A percentile compares a stretch with the other conserved stretches of the same genome.
phyloP scores from a whole-genome alignment of 2,797 vertebrate species.

The Eutrigla gurnardus region DNA sequence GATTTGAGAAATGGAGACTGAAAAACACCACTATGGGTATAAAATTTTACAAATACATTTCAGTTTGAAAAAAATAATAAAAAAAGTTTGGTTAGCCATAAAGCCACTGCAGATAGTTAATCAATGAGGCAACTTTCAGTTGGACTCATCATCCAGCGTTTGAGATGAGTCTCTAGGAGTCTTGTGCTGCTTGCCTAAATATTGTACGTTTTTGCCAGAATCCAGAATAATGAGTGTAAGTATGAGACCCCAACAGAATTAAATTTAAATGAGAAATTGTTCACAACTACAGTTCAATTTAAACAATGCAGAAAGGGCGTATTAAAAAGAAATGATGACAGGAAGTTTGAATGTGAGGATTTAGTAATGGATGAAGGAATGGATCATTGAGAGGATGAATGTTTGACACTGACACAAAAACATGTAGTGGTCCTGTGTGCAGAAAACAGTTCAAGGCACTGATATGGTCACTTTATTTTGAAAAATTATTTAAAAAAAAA shows the following conservation, averaged over 20 bases:
- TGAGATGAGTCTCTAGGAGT: neutral
- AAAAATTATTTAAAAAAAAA: neutral
- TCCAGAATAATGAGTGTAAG: neutral
- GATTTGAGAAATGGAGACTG: neutral
- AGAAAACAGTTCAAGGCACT: slow-evolving; percentile 24
- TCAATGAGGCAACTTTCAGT: neutral
- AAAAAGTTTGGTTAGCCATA: neutral
- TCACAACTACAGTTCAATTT: neutral
- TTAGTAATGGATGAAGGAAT: slow-evolving; percentile 37
- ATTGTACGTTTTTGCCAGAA: neutral
- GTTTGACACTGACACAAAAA: slow-evolving; percentile 29
- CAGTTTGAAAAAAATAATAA: neutral
- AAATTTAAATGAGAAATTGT: neutral
- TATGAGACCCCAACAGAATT: neutral
- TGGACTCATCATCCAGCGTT: neutral
- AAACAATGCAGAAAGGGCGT: slow-evolving; percentile 17
- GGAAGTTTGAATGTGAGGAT: slow-evolving; percentile 36
- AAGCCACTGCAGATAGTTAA: neutral
- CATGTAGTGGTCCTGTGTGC: slow-evolving; percentile 25
- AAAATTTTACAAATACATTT: neutral
- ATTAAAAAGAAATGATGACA: slow-evolving; percentile 22
- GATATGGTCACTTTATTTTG: neutral
- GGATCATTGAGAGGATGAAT: slow-evolving; percentile 44
- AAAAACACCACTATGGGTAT: neutral
- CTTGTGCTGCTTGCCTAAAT: neutral